Evolutionary conservation across 2,113 vertebrate genomes (phyloP).

Genomic region (Rhodinocichla rosea): DNA sequence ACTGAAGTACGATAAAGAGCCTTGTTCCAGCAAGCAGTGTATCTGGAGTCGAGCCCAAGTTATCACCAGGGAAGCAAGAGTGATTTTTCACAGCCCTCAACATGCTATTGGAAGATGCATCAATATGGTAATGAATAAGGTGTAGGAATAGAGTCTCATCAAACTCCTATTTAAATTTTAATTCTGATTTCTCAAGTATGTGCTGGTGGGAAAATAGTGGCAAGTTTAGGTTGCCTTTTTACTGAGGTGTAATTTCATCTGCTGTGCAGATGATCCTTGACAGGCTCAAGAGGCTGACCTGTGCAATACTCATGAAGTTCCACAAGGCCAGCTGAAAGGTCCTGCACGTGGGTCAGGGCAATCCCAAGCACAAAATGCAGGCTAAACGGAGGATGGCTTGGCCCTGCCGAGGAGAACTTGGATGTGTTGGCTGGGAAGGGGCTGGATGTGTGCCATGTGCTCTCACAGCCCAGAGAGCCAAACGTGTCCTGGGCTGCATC

Average conservation of each 20-base stretch:
- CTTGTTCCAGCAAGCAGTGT: background rate
- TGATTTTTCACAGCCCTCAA: background rate
- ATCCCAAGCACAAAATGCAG: background rate
- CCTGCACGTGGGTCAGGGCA: background rate
- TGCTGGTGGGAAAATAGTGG: background rate
- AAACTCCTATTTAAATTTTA: background rate
- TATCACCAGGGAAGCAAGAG: background rate
- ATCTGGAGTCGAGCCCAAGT: background rate
- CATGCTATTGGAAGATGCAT: background rate
- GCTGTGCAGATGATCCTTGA: background rate
- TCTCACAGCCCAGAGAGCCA: background rate
- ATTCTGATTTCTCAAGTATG: background rate
- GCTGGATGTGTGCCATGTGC: background rate
- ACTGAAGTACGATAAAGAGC: background rate
- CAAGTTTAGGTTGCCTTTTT: background rate
- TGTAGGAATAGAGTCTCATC: background rate
- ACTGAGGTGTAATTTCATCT: background rate
- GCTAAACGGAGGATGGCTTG: background rate
- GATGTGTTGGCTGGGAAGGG: background rate
- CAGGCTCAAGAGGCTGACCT: background rate
- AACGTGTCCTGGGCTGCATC: rapidly evolving
- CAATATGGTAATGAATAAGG: background rate
- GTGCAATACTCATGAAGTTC: background rate
- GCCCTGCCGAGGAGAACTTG: background rate
- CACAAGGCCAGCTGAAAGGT: background rate